Evolutionary conservation across 2,888 invertebrate species (phyloP).

Genomic region (Lydus trimaculatus): DNA sequence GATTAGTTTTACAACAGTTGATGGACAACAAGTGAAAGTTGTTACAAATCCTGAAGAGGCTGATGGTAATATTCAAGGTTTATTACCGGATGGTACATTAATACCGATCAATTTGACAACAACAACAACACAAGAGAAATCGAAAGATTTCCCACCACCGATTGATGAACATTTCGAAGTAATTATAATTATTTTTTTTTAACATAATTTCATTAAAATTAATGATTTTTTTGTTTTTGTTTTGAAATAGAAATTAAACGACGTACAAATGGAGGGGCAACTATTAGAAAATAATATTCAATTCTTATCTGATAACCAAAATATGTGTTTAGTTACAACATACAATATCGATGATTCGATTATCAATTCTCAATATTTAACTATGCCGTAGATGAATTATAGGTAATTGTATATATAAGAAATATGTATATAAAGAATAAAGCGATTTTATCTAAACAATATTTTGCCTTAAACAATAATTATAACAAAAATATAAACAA

Average conservation of each 20-base stretch:
- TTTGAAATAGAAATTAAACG: constrained; percentile 12
- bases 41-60: constrained; percentile 66
- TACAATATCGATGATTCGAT: constrained; percentile 60
- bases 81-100: constrained; percentile 60
- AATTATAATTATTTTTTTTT: background rate
- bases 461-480: background rate
- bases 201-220: background rate
- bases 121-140: constrained; percentile 34
- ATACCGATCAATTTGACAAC: constrained; percentile 55
- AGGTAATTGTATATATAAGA: background rate
- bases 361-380: constrained; percentile 59
- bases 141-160: constrained; percentile 14
- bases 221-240: constrained; percentile 3
- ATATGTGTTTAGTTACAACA: constrained; percentile 68
- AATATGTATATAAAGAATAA: background rate
- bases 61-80: constrained; percentile 60
- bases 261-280: constrained; percentile 21
- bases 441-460: background rate
- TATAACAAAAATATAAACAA: background rate
- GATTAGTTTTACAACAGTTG: constrained; percentile 72
- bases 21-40: constrained; percentile 71
- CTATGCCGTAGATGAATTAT: constrained; percentile 52
- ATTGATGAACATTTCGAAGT: constrained; percentile 22
- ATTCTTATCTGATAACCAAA: constrained; percentile 66
- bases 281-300: constrained; percentile 55